Evolutionary conservation across 2,888 invertebrate genomes (phyloP), one percentile per base, ranked within the genome.

Genomic region (Ecdyonurus torrentis): DNA sequence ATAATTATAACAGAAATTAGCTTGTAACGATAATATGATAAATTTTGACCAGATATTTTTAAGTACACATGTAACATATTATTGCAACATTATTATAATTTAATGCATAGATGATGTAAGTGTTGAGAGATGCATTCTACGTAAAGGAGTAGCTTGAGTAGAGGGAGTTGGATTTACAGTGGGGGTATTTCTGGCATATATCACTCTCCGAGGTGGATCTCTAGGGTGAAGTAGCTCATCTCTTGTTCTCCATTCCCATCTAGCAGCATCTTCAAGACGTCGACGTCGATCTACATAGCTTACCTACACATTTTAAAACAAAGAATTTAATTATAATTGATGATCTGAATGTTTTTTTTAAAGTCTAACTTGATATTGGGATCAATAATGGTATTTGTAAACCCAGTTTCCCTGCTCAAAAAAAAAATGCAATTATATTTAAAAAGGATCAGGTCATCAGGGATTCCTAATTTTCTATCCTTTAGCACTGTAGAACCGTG

Each of bases 281-380:
- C 87, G 81, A 65, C 87, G 84, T 25, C 87, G 81, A 72, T 91
- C 94, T 63, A 92, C 85, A 73, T 89, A 92, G 70, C 86, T 86
- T 65, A 89, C 87, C 55, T 55, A 50, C n/a, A n/a, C n/a, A n/a
- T n/a, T n/a, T n/a, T n/a, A n/a, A 18, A 50, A 50, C 10, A 7
- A 50, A 50, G 18, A 50, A 10, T 50, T 50, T 50, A 50, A 18
- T 50, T 50, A 10, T 50, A 50, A 50, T 50, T 18, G 10, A 50
- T 10, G 18, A 50, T 50, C 18, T 50, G 18, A 50, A 50, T 50
- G 7, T 50, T 50, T 7, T 10, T 50, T 50, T 50, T 18, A 50
- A 50, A 50, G n/a, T n/a, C n/a, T n/a, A n/a, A n/a, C n/a, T n/a
- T n/a, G n/a, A n/a, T n/a, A n/a, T n/a, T n/a, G n/a, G n/a, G n/a